Base-by-base conservation (phyloP, 2,888 invertebrate genomes). In the Ctenicera cuprea region DNA sequence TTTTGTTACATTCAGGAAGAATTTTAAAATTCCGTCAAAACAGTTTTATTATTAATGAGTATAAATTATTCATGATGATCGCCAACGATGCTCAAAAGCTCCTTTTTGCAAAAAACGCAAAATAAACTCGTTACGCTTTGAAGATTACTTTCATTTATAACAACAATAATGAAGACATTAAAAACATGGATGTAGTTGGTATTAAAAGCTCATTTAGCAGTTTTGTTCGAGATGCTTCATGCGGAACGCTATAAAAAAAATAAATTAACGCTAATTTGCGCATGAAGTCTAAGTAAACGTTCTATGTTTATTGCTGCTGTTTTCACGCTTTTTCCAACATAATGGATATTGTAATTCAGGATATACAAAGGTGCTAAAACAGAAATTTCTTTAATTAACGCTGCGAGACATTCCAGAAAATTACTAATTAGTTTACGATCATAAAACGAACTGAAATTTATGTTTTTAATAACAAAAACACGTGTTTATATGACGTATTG, bases 101-200 rank as follows among this genome's bases (percentile, higher is more conserved):
- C 41, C 14, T 41, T 41, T 2, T 41, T 14, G 14, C 14, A 41
- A 14, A 45, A 48, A 48, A 16, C 18, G 1, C 4, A 41, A 41
- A 41, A 14, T 48, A 11, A 48, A 20, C 38, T 59, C 59, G 59
- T 59, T 59, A 59, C 48, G 18, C 20, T n/a, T 26, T 11, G 16
- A 33, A 57, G 33, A 14, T 52, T 33, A 33, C 37, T 57, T 57
- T 57, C 38, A 18, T 59, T 59, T 59, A 38, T 30, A 54, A 20
- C 59, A 59, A 59, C 20, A 59, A 59, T 54, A 59, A 59, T 38
- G 18, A 59, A 59, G 59, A 59, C 59, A 38, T 59, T 59, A 59
- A 59, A 14, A 59, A 18, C 59, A 16, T 7, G n/a, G n/a, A n/a
- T n/a, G 8, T 8, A 33, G n/a, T 12, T 26, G 14, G n/a, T 59